Percentiles rank a stretch among this genome's conserved stretches.
Conservation (phyloP, 1,140 invertebrate species). For the Diorhabda carinulata region DNA sequence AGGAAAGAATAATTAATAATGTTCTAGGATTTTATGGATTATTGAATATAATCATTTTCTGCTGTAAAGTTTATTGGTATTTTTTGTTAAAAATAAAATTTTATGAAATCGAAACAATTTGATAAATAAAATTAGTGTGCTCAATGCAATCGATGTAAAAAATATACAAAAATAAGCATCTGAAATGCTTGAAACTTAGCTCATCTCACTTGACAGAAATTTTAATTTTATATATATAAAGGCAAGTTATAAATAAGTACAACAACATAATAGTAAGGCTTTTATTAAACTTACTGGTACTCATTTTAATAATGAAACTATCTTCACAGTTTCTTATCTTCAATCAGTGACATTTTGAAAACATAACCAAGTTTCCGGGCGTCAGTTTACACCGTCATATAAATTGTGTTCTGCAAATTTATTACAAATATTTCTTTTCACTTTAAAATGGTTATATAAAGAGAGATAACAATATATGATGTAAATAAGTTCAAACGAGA, state of each 20-base stretch:
- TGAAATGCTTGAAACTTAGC: not conserved
- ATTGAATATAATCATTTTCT: not conserved
- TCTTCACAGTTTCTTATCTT: not conserved
- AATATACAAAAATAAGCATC: not conserved
- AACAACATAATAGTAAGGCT: not conserved
- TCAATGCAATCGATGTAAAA: no score
- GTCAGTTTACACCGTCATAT: slow-evolving; percentile 4
- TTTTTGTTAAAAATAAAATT: no score
- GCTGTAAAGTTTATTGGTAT: not conserved
- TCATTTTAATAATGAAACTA: slow-evolving; percentile 8
- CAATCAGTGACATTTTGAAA: slow-evolving; percentile 6
- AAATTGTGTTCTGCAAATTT: not conserved
- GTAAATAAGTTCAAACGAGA: no score
- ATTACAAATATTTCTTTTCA: no score
- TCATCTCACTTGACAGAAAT: not conserved
- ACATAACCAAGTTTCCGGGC: slow-evolving; percentile 8
- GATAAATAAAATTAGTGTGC: no score
- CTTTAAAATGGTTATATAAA: no score
- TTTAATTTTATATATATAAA: not conserved
- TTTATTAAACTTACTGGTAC: slow-evolving; percentile 4
- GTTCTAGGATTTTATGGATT: not conserved
- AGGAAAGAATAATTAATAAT: not conserved
- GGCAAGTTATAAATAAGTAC: not conserved
- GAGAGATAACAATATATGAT: no score
- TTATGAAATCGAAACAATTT: no score